Percentiles rank a stretch among this genome's conserved stretches.
phyloP scores from a whole-genome alignment of 2,797 vertebrate species.

The Nyctalus aviator region DNA sequence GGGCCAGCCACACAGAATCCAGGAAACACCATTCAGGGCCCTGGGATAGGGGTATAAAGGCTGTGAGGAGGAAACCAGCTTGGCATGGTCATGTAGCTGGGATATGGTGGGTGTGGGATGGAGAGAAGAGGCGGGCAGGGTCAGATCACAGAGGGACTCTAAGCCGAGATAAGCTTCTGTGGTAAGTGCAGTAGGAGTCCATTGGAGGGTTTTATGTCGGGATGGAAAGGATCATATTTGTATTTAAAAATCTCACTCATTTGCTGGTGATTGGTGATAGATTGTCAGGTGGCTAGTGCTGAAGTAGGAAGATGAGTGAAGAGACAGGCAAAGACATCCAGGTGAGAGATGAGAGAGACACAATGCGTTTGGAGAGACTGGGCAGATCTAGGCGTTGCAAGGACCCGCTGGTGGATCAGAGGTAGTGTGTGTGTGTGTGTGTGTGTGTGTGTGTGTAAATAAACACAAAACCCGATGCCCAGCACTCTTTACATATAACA shows the following conservation, averaged over 20 bases:
- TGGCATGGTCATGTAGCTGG: not conserved
- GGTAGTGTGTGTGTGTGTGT: not conserved
- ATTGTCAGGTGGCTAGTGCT: not conserved
- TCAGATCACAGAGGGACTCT: not conserved
- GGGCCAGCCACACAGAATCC: not conserved
- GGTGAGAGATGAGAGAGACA: not conserved
- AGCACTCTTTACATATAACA: not conserved
- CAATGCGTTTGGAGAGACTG: not conserved
- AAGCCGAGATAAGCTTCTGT: not conserved
- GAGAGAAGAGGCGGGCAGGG: not conserved
- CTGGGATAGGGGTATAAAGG: not conserved
- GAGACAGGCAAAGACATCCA: not conserved
- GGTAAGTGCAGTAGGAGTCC: not conserved
- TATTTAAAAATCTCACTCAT: not conserved
- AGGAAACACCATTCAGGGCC: not conserved
- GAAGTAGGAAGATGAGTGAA: not conserved
- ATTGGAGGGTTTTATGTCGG: not conserved
- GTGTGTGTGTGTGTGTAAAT: not conserved
- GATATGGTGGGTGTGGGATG: not conserved
- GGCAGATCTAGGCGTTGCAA: not conserved
- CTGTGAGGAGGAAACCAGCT: not conserved
- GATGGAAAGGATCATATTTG: not conserved
- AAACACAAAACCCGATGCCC: not conserved
- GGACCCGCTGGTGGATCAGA: not conserved
- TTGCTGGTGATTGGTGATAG: constrained; percentile 15